phyloP scores from a whole-genome alignment of 2,797 vertebrate species.

The Distichodus sexfasciatus region DNA sequence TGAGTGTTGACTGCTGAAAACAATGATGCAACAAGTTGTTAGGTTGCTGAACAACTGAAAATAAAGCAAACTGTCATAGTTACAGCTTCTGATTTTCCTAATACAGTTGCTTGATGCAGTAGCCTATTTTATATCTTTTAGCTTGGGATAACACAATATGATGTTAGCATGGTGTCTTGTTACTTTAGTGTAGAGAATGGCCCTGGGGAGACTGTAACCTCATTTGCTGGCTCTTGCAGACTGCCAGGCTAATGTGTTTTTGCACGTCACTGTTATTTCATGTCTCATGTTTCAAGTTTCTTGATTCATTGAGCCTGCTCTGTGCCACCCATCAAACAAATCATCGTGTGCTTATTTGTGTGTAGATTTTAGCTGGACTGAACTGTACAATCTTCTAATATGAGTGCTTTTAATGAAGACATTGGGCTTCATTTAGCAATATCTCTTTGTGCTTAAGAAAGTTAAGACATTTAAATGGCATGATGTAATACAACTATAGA shows the following conservation, averaged over 20 bases:
- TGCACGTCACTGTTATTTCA: constrained; percentile 44
- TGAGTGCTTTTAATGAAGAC: constrained; percentile 41
- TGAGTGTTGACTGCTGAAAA: background rate
- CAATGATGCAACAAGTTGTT: constrained; percentile 3
- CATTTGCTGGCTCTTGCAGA: constrained; percentile 34
- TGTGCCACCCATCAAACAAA: constrained; percentile 41
- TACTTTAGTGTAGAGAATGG: background rate
- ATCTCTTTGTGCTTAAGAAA: too few relatives aligned
- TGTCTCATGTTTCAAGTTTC: constrained; percentile 39
- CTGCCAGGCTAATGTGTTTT: constrained; percentile 45
- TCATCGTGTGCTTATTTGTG: constrained; percentile 50
- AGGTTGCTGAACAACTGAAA: too few relatives aligned
- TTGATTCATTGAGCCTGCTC: constrained; percentile 48
- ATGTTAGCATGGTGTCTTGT: background rate
- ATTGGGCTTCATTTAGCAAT: too few relatives aligned
- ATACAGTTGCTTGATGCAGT: background rate
- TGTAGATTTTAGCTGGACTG: constrained; percentile 38
- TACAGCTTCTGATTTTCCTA: background rate
- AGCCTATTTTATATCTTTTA: constrained; percentile 17
- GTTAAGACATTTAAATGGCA: too few relatives aligned
- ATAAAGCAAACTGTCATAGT: too few relatives aligned
- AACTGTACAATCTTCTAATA: constrained; percentile 36
- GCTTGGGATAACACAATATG: background rate
- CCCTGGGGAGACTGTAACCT: background rate
- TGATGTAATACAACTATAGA: too few relatives aligned